A percentile compares a stretch with the other conserved stretches of the same genome.
These are phyloP conservation scores for Drosophila putrida DNA, from an alignment of 2,888 invertebrate species.

Conservation along the genomic window DNA sequence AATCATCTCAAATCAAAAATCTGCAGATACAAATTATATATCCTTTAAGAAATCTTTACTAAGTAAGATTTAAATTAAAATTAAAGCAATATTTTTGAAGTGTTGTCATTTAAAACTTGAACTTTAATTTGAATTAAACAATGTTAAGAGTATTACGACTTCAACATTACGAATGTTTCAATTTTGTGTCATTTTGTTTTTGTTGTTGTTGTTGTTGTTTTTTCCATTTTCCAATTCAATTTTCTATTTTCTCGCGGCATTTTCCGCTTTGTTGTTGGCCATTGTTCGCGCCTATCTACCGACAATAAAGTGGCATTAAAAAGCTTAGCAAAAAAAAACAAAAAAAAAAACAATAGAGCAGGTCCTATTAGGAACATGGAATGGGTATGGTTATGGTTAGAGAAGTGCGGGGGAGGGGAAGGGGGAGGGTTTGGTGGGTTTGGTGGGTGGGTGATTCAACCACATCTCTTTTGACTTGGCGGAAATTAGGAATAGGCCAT, in stretches of 20 bases:
- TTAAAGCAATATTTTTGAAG: too few relatives aligned
- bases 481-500: constrained; percentile 69
- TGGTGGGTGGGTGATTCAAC: neutral
- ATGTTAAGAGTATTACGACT: neutral
- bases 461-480: constrained; percentile 17
- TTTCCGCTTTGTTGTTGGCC: constrained; percentile 44
- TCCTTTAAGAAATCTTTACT: too few relatives aligned
- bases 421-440: too few relatives aligned
- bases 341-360: constrained; percentile 50
- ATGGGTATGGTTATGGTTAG: constrained; percentile 1
- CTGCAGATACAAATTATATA: too few relatives aligned
- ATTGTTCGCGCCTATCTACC: constrained; percentile 66
- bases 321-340: constrained; percentile 57
- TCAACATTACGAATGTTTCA: neutral
- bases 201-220: constrained; percentile 1
- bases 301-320: constrained; percentile 74
- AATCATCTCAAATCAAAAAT: too few relatives aligned
- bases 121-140: neutral
- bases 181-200: constrained; percentile 15
- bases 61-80: too few relatives aligned
- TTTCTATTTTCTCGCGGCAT: constrained; percentile 20
- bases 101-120: too few relatives aligned
- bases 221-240: constrained; percentile 17
- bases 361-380: neutral
- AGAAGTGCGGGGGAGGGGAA: neutral